Percentiles rank a stretch among this genome's conserved stretches.
Evolutionary conservation across 2,797 vertebrate genomes (phyloP).

Genomic region (Acipenser ruthenus): DNA sequence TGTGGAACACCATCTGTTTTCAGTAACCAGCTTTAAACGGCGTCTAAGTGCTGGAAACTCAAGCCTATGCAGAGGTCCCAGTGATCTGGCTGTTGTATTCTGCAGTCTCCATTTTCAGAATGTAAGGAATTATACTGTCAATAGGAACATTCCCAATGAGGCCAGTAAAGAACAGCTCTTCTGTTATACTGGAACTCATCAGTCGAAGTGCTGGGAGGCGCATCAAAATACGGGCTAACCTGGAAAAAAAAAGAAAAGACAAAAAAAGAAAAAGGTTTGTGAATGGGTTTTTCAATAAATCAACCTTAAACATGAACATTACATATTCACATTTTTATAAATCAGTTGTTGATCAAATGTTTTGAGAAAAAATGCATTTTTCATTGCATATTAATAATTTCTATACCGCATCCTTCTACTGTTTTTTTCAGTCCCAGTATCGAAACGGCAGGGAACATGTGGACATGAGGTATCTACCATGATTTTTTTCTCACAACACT

Average conservation of each 20-base stretch:
- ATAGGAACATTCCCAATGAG: conserved; percentile 96
- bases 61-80: conserved; percentile 63
- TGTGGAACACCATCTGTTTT: no score
- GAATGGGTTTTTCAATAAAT: not conserved
- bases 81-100: conserved; percentile 94
- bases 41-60: conserved; percentile 9
- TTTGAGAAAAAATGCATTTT: no score
- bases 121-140: conserved; percentile 98
- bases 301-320: not conserved
- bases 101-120: conserved; percentile 97
- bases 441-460: no score
- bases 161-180: conserved; percentile 97
- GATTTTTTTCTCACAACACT: no score
- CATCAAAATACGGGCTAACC: conserved; percentile 87
- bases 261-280: not conserved
- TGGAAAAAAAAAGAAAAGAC: conserved; percentile 49
- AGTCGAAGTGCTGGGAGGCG: conserved; percentile 89
- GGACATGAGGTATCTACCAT: no score
- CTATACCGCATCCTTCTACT: no score
- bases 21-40: conserved; percentile 7
- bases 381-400: no score
- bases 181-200: conserved; percentile 94
- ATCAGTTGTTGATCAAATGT: not conserved
- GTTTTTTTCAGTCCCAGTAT: no score
- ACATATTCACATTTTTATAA: not conserved